Evolutionary conservation across 2,113 vertebrate genomes (phyloP), one percentile per base, ranked within the genome.

Genomic region (Thoracochromis brauschi): DNA sequence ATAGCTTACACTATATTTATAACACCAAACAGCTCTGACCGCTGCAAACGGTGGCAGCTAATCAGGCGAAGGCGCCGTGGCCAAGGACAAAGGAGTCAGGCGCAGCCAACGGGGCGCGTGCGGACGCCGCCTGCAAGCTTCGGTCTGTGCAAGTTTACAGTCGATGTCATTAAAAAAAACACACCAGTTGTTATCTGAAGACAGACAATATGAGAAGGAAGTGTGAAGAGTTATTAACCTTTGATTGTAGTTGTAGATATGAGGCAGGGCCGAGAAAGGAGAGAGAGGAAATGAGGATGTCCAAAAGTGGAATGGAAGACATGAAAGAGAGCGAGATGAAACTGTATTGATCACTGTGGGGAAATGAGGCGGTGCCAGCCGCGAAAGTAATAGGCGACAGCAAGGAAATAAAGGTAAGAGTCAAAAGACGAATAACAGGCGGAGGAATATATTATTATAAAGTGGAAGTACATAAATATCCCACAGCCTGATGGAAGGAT

Each of bases 221-320:
- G 80, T 11, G 8, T 68, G 83, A 73, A 84, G 87, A 85, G 89
- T 89, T 92, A 91, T 94, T 94, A 88, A 92, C 90, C 91, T 93
- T 83, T 85, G 90, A 94, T 90, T 49, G 42, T 38, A 13, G 82
- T 7, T 26, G 84, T 42, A 89, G 89, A 92, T 91, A 90, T 68
- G 54, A 85, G 42, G 85, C 21, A 16, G 57, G 53, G 86, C 71
- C 45, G 16, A 75, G 45, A 12, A 8, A 33, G 47, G 63, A 60
- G 68, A 12, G 17, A 10, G 9, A 10, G 47, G 79, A 81, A 35
- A 54, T 82, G 83, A 82, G 55, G 68, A 71, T 51, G 49, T 26
- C 42, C n/a, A 82, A 45, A 88, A 84, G 81, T 42, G 49, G 68
- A 82, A 40, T 8, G 26, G 29, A 85, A 58, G 85, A 49, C 24